Base-by-base conservation (phyloP, 1,140 invertebrate genomes). In the Bemisia tabaci region DNA sequence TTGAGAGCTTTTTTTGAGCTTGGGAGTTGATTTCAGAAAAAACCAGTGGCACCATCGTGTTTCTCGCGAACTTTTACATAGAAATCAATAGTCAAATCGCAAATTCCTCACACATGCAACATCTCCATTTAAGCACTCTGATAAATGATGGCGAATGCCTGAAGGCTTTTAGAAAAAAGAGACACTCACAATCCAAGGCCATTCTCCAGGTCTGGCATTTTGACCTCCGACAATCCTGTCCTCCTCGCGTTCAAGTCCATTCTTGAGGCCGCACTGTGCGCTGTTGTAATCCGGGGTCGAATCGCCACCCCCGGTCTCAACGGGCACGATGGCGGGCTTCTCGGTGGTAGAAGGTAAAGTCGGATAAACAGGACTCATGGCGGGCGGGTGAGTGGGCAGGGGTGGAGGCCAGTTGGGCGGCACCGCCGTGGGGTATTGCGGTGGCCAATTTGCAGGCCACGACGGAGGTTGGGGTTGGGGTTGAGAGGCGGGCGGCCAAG, bases 221-320 rank as follows among this genome's bases (percentile, higher is more conserved):
- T 85, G 85, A 1, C 91, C 91, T 2, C 91, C 91, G 11, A 93
- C 90, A 70, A 93, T 92, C 33, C 88, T 81, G 67, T 90, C 85
- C 73, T 90, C 85, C 69, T 89, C 86, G 72, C 85, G 81, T 33
- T 81, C 81, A 73, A 79, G 75, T 33, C 86, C 86, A 76, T 89
- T 89, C 75, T 89, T 89, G 25, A 83, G 80, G 0, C 87, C 88
- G 72, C 87, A 90, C 59, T 78, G 72, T n/a, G 72, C 73, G 9
- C 73, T 71, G 21, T 76, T 12, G 67, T 66, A 72, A 67, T 75
- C 69, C 5, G 68, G 73, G 26, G 77, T 27, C 59, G n/a, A n/a
- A n/a, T n/a, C n/a, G n/a, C n/a, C 66, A 2, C 58, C 33, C 0
- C 60, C 26, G 11, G 63, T n/a, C 58, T 60, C 59, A 9, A 5